Conservation (phyloP, 2,113 vertebrate genomes). For the Pica pica region DNA sequence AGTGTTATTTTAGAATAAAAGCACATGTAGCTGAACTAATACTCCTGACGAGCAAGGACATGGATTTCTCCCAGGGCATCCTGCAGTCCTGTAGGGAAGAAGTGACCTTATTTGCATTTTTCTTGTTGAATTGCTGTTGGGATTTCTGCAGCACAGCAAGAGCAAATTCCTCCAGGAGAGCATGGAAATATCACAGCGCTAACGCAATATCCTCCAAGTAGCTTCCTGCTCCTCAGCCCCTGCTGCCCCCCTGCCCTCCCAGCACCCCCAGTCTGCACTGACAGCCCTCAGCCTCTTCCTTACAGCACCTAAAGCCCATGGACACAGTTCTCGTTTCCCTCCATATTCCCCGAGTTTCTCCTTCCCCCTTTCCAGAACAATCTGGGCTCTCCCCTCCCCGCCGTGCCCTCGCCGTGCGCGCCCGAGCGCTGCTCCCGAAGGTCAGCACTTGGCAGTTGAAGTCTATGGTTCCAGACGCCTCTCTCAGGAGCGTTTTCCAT, state of each 20-base stretch:
- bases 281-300: not conserved
- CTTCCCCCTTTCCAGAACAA: not conserved
- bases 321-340: not conserved
- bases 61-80: slow-evolving; percentile 32
- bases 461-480: not conserved
- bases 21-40: slow-evolving; percentile 38
- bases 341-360: not conserved
- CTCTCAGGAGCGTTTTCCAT: not conserved
- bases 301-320: fast-evolving
- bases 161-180: slow-evolving; percentile 35
- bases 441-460: not conserved
- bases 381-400: not conserved
- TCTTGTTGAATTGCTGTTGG: slow-evolving; percentile 37
- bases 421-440: not conserved
- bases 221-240: not conserved
- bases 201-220: not conserved
- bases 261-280: not conserved
- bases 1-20: slow-evolving; percentile 43
- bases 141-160: slow-evolving; percentile 12
- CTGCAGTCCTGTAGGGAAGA: slow-evolving; percentile 42
- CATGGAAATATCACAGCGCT: slow-evolving; percentile 48
- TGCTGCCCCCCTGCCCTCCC: not conserved
- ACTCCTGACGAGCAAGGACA: slow-evolving; percentile 37
- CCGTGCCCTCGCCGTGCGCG: not conserved
- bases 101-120: slow-evolving; percentile 66